These are phyloP conservation scores for Barbus barbus DNA, from an alignment of 2,113 vertebrate genomes.

Conservation along the genomic window DNA sequence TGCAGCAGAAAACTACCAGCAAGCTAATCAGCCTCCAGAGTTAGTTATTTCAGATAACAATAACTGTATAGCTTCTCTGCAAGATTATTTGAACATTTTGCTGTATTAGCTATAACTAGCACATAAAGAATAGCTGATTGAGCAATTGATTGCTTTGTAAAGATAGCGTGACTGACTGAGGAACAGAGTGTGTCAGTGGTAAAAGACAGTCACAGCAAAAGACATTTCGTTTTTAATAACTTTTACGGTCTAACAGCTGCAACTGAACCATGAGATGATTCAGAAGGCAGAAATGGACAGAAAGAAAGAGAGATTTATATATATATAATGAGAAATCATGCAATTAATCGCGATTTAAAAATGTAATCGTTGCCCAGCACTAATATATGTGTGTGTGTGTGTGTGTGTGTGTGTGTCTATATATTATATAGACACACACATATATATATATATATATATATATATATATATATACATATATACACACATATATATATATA, in stretches of 20 bases:
- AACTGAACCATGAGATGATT: not conserved
- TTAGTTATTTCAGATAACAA: not conserved
- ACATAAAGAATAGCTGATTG: not conserved
- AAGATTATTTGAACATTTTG: not conserved
- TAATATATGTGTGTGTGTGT: too few species aligned
- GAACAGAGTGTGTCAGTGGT: not conserved
- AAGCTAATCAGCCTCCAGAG: not conserved
- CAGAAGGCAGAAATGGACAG: not conserved
- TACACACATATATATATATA: too few species aligned
- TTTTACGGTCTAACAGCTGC: not conserved
- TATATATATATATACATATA: too few species aligned
- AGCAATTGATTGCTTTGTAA: not conserved
- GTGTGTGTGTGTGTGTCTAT: too few species aligned
- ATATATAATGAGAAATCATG: too few species aligned
- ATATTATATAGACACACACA: too few species aligned
- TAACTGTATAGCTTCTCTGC: not conserved
- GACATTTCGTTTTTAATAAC: not conserved
- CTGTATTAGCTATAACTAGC: not conserved
- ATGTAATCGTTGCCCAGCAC: too few species aligned
- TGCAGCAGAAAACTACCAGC: not conserved
- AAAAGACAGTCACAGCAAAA: constrained; percentile 6
- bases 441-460: too few species aligned
- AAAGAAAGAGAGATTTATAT: too few species aligned
- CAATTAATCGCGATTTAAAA: too few species aligned
- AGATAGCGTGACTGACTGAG: not conserved